phyloP scores from a whole-genome alignment of 1,140 invertebrate genomes.

The Caenorhabditis tropicalis region DNA sequence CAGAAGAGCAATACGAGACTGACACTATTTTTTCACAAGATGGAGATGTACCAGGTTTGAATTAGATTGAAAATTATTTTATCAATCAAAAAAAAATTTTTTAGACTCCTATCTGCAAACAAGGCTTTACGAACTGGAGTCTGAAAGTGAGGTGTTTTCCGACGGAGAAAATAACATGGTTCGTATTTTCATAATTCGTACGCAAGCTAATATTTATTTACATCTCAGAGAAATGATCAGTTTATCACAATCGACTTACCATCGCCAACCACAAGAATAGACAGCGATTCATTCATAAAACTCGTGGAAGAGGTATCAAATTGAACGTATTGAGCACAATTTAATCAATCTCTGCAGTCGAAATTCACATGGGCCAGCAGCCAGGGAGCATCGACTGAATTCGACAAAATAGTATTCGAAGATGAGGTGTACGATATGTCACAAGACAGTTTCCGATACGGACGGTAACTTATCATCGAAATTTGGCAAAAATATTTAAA shows the following conservation, averaged over 20 bases:
- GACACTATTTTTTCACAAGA: conserved; percentile 13
- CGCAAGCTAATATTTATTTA: background rate
- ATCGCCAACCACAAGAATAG: background rate
- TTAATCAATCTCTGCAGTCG: background rate
- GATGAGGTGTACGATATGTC: background rate
- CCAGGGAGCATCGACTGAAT: background rate
- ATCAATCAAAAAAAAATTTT: too few relatives aligned
- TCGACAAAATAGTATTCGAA: conserved; percentile 1
- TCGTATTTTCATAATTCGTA: background rate
- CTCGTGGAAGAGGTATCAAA: background rate
- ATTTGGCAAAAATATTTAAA: too few relatives aligned
- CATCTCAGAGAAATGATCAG: background rate
- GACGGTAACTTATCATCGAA: background rate
- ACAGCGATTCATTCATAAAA: background rate
- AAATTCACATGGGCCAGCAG: background rate
- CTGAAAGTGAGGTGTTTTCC: background rate
- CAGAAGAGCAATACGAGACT: background rate
- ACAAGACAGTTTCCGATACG: conserved; percentile 7
- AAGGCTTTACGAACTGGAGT: background rate
- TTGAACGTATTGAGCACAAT: background rate
- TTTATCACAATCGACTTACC: background rate
- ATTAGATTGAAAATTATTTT: background rate
- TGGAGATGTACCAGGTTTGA: background rate
- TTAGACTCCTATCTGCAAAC: background rate
- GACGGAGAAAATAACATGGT: background rate